Conservation (phyloP, 2,113 vertebrate genomes). For the Donacobius atricapilla region DNA sequence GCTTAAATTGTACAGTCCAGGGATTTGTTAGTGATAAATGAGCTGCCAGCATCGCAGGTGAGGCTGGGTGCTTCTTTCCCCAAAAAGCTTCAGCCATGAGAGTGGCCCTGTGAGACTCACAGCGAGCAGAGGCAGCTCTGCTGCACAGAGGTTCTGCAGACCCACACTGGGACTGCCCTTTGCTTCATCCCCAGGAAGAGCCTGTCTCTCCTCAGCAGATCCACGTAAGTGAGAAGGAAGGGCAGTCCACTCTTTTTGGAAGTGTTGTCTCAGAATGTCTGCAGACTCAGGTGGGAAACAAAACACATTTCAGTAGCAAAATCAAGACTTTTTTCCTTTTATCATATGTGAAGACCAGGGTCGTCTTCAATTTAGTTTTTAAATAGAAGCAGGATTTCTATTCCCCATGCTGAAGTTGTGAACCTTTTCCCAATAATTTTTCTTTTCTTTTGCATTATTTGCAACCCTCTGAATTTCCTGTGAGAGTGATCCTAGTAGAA, state of each 20-base stretch:
- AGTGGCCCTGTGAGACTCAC: neutral
- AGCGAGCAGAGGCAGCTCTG: neutral
- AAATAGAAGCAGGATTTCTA: neutral
- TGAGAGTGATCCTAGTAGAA: neutral
- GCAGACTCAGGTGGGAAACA: neutral
- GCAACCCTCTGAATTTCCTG: neutral
- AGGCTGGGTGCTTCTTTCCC: neutral
- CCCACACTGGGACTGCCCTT: neutral
- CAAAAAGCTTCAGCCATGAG: fast-evolving
- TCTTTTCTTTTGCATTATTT: neutral
- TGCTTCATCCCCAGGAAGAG: neutral
- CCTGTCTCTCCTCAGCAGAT: neutral
- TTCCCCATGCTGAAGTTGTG: neutral
- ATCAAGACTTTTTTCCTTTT: neutral
- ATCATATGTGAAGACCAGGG: neutral
- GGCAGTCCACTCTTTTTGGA: neutral
- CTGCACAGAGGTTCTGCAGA: neutral
- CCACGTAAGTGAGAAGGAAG: neutral
- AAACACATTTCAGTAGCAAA: neutral
- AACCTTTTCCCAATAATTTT: neutral
- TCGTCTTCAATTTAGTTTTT: neutral
- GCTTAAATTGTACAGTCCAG: neutral
- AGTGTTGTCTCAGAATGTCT: neutral
- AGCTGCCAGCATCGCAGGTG: neutral
- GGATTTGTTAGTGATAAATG: neutral